Conservation (phyloP, 2,797 vertebrate species). For the Cichlasoma orientale region DNA sequence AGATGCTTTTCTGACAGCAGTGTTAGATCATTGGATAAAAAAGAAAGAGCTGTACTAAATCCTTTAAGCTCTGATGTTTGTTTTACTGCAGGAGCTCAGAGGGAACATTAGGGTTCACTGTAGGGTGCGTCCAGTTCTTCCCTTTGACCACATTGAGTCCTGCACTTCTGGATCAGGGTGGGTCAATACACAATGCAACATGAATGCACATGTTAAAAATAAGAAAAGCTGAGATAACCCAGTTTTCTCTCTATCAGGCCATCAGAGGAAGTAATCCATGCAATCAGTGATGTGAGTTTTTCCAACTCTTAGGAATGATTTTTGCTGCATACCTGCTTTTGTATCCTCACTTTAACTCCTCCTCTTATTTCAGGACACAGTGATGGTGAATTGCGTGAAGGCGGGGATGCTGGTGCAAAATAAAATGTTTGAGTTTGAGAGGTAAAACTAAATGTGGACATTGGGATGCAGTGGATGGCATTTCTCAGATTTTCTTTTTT, state of each 20-base stretch:
- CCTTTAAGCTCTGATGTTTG: background rate
- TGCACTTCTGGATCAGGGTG: conserved; percentile 63
- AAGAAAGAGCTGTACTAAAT: background rate
- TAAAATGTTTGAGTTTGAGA: conserved; percentile 88
- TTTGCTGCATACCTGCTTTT: background rate
- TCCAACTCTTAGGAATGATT: background rate
- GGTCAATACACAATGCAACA: background rate
- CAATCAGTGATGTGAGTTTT: conserved; percentile 83
- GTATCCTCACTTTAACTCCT: background rate
- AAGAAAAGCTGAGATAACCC: background rate
- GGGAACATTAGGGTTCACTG: conserved; percentile 89
- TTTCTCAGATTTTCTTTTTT: too few relatives aligned
- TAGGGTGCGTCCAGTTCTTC: conserved; percentile 81
- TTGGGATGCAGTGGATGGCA: accelerated
- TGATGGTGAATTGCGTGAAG: conserved; percentile 81
- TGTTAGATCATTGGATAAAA: background rate
- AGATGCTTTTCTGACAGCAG: background rate
- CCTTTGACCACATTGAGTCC: conserved; percentile 70
- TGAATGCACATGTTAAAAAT: background rate
- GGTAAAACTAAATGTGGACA: conserved; percentile 64
- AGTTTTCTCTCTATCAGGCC: conserved; percentile 58
- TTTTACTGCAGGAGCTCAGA: conserved; percentile 81
- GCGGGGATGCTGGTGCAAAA: conserved; percentile 74
- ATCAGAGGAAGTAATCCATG: conserved; percentile 76
- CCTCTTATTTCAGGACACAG: conserved; percentile 80